Conservation (phyloP, 2,113 vertebrate species). For the Myiopsitta monachus region DNA sequence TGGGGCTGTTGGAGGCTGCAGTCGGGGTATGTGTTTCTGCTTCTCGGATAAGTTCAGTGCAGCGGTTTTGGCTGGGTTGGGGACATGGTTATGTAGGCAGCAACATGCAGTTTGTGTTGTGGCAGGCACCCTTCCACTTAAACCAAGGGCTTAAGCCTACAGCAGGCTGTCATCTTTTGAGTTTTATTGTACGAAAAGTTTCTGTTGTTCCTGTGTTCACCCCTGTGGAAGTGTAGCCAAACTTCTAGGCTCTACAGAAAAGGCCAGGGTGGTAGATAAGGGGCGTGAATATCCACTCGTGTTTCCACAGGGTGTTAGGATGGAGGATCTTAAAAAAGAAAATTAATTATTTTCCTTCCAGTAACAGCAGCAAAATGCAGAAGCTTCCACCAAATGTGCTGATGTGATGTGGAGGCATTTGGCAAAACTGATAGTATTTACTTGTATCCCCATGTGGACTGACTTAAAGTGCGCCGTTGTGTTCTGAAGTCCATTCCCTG, state of each 20-base stretch:
- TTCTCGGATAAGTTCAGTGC: background rate
- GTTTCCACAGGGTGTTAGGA: background rate
- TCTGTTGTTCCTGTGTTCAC: background rate
- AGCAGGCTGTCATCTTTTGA: accelerated
- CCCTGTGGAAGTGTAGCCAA: background rate
- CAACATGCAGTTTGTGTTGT: accelerated
- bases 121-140: accelerated
- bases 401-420: background rate
- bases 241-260: background rate
- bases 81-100: accelerated
- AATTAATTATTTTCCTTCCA: background rate
- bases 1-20: background rate
- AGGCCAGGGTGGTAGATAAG: background rate
- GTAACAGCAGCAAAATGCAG: background rate
- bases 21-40: background rate
- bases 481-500: slow-evolving; percentile 1
- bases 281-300: background rate
- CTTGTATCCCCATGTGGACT: background rate
- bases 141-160: background rate
- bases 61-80: background rate
- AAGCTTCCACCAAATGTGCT: background rate
- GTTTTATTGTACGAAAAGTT: background rate
- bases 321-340: background rate
- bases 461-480: background rate
- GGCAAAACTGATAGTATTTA: background rate